Percentiles rank a stretch among this genome's conserved stretches.
Conservation (phyloP, 2,888 invertebrate genomes). For the Drosophila histrio region DNA sequence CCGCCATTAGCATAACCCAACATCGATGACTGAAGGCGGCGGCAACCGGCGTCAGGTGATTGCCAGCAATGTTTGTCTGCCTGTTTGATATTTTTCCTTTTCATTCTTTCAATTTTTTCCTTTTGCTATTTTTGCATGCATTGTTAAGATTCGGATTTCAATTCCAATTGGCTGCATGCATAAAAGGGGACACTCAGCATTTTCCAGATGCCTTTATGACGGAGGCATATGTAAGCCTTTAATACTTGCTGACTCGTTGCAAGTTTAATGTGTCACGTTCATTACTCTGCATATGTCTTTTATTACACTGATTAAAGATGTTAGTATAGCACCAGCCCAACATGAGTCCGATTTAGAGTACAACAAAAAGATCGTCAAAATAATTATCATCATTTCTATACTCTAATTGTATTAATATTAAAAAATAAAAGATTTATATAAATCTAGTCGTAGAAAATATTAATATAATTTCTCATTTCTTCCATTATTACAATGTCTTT, state of each 20-base stretch:
- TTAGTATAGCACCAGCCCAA: no score
- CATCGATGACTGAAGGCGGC: slow-evolving; percentile 31
- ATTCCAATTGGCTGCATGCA: slow-evolving; percentile 50
- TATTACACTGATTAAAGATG: no score
- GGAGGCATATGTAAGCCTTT: slow-evolving; percentile 20
- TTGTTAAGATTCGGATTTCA: slow-evolving; percentile 46
- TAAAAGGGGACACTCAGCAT: slow-evolving; percentile 10
- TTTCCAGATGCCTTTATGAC: slow-evolving; percentile 13
- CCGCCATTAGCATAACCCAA: slow-evolving; percentile 72
- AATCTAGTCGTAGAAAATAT: no score
- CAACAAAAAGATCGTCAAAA: no score
- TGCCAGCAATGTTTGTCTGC: slow-evolving; percentile 57
- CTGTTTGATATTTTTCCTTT: slow-evolving; percentile 32
- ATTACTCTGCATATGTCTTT: not conserved
- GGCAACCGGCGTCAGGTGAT: slow-evolving; percentile 64
- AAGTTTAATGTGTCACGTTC: slow-evolving; percentile 1
- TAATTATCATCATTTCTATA: no score
- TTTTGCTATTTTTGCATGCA: slow-evolving; percentile 36
- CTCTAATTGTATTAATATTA: no score
- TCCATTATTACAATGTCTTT: no score
- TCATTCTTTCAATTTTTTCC: slow-evolving; percentile 8
- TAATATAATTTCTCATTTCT: no score
- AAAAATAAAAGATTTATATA: no score
- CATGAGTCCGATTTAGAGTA: no score
- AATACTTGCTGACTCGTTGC: slow-evolving; percentile 12